Evolutionary conservation across 2,888 invertebrate genomes (phyloP).

Genomic region (Platycheirus rosarum): DNA sequence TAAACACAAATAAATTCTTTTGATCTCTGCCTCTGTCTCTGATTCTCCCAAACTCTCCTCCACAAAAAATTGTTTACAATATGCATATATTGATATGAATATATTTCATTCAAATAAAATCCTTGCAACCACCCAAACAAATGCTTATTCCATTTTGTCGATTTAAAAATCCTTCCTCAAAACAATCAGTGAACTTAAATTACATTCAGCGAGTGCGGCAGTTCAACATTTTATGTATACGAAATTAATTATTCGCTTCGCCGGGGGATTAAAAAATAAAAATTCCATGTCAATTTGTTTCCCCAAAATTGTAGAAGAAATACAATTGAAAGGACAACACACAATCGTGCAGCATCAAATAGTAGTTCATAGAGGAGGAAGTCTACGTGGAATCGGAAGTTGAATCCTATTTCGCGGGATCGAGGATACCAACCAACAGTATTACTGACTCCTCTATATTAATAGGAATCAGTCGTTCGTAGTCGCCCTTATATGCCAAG

Average conservation of each 20-base stretch:
- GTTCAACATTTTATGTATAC: too few species aligned
- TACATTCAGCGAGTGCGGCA: not conserved
- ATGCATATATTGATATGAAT: too few species aligned
- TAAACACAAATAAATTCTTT: too few species aligned
- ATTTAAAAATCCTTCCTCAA: conserved; percentile 22
- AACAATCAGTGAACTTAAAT: conserved; percentile 32
- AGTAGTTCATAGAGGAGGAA: not conserved
- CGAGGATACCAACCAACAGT: conserved; percentile 8
- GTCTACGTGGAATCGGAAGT: conserved; percentile 54
- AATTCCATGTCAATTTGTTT: conserved; percentile 2
- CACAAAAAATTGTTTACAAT: too few species aligned
- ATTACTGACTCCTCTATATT: not conserved
- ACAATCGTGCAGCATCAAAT: not conserved
- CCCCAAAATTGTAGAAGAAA: not conserved
- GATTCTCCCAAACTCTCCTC: too few species aligned
- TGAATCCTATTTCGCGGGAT: conserved; percentile 55
- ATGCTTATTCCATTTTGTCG: conserved; percentile 10
- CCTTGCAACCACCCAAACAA: not conserved
- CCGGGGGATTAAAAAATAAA: conserved; percentile 22
- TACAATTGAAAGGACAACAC: not conserved
- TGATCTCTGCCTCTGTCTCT: too few species aligned
- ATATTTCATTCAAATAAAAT: conserved; percentile 24
- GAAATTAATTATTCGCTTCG: too few species aligned
- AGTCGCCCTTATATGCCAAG: not conserved
- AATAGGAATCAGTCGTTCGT: conserved; percentile 13